These are phyloP conservation scores for Oscheius sp. DNA, from an alignment of 2,888 invertebrate species.

Conservation along the genomic window DNA sequence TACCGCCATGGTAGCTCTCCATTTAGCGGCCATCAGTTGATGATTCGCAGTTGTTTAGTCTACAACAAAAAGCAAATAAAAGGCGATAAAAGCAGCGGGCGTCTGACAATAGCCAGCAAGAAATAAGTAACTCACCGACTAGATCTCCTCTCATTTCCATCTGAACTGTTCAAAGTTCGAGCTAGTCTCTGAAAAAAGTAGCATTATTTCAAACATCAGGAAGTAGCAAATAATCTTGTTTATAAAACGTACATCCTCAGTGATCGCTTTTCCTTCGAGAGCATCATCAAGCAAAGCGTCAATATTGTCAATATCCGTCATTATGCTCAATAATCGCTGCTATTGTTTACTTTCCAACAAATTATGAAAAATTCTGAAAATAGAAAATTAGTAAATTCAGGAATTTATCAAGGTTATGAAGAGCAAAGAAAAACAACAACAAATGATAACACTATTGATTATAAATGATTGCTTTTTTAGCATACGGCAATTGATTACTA, in stretches of 20 bases:
- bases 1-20: slow-evolving; percentile 1
- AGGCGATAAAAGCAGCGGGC: slow-evolving; percentile 10
- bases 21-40: background rate
- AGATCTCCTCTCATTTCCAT: background rate
- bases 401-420: too few relatives aligned
- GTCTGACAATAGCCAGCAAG: background rate
- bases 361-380: too few relatives aligned
- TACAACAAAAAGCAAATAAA: slow-evolving; percentile 35
- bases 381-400: too few relatives aligned
- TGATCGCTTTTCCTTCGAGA: slow-evolving; percentile 14
- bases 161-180: slow-evolving; percentile 4
- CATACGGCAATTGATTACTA: too few relatives aligned
- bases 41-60: slow-evolving; percentile 22
- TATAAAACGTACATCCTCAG: slow-evolving; percentile 4
- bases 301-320: slow-evolving; percentile 12
- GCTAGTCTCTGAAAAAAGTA: slow-evolving; percentile 25
- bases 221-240: background rate
- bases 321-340: too few relatives aligned
- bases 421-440: too few relatives aligned
- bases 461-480: too few relatives aligned
- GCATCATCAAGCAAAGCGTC: slow-evolving; percentile 35
- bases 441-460: too few relatives aligned
- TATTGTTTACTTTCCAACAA: too few relatives aligned
- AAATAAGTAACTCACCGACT: slow-evolving; percentile 19
- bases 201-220: background rate